Evolutionary conservation across 2,888 invertebrate species (phyloP).

Genomic region (Xestobium rufovillosum): DNA sequence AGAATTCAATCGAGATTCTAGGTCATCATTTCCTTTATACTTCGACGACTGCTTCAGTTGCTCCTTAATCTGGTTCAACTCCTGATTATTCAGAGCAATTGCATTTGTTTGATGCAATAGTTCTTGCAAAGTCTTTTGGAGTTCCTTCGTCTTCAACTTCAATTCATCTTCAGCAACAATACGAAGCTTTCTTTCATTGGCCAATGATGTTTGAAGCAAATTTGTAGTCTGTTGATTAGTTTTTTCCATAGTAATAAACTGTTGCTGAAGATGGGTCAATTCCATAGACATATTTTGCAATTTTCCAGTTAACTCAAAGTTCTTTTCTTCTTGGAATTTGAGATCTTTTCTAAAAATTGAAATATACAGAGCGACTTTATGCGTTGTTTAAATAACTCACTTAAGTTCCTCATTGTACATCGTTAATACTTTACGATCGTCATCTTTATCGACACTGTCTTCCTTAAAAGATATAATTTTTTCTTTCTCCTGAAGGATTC

Average conservation of each 20-base stretch:
- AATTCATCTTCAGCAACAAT: slow-evolving; percentile 44
- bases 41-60: slow-evolving; percentile 38
- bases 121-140: slow-evolving; percentile 44
- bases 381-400: slow-evolving; percentile 23
- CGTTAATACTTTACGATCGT: too few relatives aligned
- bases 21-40: slow-evolving; percentile 47
- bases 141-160: slow-evolving; percentile 34
- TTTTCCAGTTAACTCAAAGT: slow-evolving; percentile 43
- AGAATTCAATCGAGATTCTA: slow-evolving; percentile 46
- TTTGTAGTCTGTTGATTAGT: slow-evolving; percentile 37
- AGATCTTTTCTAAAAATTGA: slow-evolving; percentile 36
- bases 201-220: slow-evolving; percentile 38
- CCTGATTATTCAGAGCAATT: slow-evolving; percentile 38
- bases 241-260: slow-evolving; percentile 40
- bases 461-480: slow-evolving; percentile 49
- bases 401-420: slow-evolving; percentile 36
- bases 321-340: slow-evolving; percentile 43
- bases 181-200: slow-evolving; percentile 42
- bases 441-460: slow-evolving; percentile 23
- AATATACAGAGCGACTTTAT: slow-evolving; percentile 10
- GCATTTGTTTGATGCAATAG: slow-evolving; percentile 39
- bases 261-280: slow-evolving; percentile 37
- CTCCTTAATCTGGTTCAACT: slow-evolving; percentile 39
- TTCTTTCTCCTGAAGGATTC: slow-evolving; percentile 70
- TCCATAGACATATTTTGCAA: slow-evolving; percentile 45